Conservation (phyloP, 2,888 invertebrate species). For the Archaeoteleia sp. region DNA sequence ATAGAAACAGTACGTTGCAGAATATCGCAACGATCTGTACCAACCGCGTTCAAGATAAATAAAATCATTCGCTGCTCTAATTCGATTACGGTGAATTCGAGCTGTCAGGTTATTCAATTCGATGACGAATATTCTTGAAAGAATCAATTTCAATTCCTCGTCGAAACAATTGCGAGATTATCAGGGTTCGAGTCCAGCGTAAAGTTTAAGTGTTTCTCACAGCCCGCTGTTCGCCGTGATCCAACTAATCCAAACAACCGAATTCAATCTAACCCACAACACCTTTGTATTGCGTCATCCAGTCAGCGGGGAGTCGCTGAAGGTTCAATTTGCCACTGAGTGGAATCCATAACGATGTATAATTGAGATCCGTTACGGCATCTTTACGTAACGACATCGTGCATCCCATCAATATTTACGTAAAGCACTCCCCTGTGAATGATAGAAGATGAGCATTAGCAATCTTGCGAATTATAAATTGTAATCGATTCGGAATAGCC, state of each 20-base stretch:
- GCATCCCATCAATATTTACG: conserved; percentile 10
- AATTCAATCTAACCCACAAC: conserved; percentile 60
- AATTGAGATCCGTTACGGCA: conserved; percentile 49
- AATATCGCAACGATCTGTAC: too few species aligned
- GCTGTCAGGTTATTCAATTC: conserved; percentile 13
- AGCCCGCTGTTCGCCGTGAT: conserved; percentile 55
- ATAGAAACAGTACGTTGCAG: too few species aligned
- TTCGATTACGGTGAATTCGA: background rate
- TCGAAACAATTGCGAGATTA: background rate
- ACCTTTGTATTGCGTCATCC: conserved; percentile 53
- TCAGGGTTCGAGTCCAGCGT: background rate
- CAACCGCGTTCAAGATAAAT: conserved; percentile 16
- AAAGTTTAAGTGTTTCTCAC: conserved; percentile 65
- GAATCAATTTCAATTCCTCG: conserved; percentile 4
- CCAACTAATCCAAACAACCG: conserved; percentile 46
- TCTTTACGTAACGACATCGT: conserved; percentile 44
- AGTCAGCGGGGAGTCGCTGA: conserved; percentile 19
- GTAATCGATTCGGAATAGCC: conserved; percentile 34
- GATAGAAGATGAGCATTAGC: conserved; percentile 17
- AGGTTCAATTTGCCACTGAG: conserved; percentile 49
- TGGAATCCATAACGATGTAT: conserved; percentile 42
- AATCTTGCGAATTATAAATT: conserved; percentile 32
- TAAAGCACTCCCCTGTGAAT: conserved; percentile 1
- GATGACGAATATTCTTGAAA: background rate
- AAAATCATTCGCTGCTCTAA: too few species aligned